Evolutionary conservation across 1,140 invertebrate species (phyloP).

Genomic region (Psilanteris sp.): DNA sequence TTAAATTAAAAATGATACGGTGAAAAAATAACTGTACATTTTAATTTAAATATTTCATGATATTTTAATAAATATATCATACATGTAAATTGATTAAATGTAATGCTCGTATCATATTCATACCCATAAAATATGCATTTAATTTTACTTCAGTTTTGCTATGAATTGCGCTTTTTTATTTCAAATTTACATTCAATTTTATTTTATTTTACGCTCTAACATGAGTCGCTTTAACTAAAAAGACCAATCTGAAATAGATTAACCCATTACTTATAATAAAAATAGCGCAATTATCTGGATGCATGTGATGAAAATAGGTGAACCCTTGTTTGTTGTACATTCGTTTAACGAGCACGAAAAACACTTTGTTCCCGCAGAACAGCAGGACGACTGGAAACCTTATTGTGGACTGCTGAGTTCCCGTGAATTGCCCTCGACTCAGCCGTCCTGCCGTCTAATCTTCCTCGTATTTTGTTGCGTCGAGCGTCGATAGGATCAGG

Average conservation of each 20-base stretch:
- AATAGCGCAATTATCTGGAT: constrained; percentile 3
- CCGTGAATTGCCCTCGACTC: constrained; percentile 64
- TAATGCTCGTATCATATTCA: too few species aligned
- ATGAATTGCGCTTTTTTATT: too few species aligned
- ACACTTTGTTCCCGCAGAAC: constrained; percentile 56
- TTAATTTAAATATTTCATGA: too few species aligned
- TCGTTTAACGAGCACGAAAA: constrained; percentile 57
- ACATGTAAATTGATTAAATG: too few species aligned
- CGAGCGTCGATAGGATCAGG: constrained; percentile 63
- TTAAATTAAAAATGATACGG: too few species aligned
- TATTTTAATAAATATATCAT: too few species aligned
- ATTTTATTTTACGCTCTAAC: too few species aligned
- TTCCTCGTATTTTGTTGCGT: constrained; percentile 64
- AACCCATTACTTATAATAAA: neutral
- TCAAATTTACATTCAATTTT: too few species aligned
- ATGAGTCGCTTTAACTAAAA: too few species aligned
- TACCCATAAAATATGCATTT: too few species aligned
- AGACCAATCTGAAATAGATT: constrained; percentile 1
- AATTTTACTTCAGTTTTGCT: too few species aligned
- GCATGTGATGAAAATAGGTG: constrained; percentile 29
- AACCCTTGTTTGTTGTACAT: constrained; percentile 40
- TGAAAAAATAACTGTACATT: too few species aligned
- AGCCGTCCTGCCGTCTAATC: constrained; percentile 56
- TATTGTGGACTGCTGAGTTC: constrained; percentile 59
- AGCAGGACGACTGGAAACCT: constrained; percentile 64